Percentiles rank a stretch among this genome's conserved stretches.
Conservation (phyloP, 2,888 invertebrate species). For the Alcis repandata region DNA sequence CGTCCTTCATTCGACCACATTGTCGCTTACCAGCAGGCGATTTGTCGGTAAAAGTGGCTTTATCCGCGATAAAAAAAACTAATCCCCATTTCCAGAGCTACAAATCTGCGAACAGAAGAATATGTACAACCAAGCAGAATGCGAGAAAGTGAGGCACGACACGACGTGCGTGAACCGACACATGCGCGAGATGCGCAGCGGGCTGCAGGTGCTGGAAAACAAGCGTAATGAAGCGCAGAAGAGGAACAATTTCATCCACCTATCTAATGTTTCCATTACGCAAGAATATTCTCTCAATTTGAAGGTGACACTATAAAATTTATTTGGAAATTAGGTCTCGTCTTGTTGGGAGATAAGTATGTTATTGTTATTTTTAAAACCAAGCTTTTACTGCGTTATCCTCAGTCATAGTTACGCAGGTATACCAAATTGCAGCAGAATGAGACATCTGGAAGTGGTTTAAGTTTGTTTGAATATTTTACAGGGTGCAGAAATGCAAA, state of each 20-base stretch:
- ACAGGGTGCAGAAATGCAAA: conserved; percentile 89
- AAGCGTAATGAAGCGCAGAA: conserved; percentile 87
- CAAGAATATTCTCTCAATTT: conserved; percentile 85
- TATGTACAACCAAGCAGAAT: conserved; percentile 88
- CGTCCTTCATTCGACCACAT: too few relatives aligned
- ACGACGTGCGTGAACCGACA: conserved; percentile 86
- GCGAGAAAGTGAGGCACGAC: conserved; percentile 86
- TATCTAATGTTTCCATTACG: conserved; percentile 85
- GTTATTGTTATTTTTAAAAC: too few relatives aligned
- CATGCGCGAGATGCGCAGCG: conserved; percentile 87
- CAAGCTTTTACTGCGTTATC: too few relatives aligned
- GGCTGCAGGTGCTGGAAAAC: conserved; percentile 86
- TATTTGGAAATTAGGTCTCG: background rate
- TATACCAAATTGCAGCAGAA: too few relatives aligned
- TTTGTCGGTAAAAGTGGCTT: too few relatives aligned
- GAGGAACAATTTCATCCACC: conserved; percentile 86
- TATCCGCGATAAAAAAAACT: too few relatives aligned
- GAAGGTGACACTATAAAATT: conserved; percentile 61
- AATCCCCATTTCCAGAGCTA: conserved; percentile 65
- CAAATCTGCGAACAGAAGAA: conserved; percentile 91
- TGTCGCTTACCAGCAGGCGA: too few relatives aligned
- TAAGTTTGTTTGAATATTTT: too few relatives aligned
- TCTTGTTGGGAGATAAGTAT: too few relatives aligned
- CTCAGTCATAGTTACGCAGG: too few relatives aligned
- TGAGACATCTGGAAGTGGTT: too few relatives aligned